phyloP scores from a whole-genome alignment of 2,888 invertebrate species.

The Drosophila mayaguana region DNA sequence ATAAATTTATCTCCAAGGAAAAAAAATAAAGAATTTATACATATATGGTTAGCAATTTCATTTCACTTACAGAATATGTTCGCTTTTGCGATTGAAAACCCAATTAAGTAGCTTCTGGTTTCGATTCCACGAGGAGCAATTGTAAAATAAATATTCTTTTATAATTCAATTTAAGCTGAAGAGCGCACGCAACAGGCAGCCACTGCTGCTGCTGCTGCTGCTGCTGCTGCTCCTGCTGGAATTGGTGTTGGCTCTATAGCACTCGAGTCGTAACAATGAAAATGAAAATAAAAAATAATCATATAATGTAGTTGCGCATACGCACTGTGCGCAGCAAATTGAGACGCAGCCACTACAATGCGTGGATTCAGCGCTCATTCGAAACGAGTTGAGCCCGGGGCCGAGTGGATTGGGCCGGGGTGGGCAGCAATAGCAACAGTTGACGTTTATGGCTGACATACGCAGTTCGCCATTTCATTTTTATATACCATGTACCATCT shows the following conservation, averaged over 20 bases:
- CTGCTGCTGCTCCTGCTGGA: slow-evolving; percentile 34
- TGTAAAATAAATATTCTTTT: slow-evolving; percentile 42
- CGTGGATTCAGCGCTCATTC: slow-evolving; percentile 26
- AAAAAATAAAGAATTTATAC: neutral
- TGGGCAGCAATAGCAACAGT: slow-evolving; percentile 55
- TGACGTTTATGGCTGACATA: slow-evolving; percentile 72
- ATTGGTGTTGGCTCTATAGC: slow-evolving; percentile 45
- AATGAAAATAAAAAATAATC: slow-evolving; percentile 74
- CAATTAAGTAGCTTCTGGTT: slow-evolving; percentile 18
- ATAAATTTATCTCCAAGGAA: too few species aligned
- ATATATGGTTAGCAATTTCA: neutral
- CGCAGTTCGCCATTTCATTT: slow-evolving; percentile 49
- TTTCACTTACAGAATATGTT: neutral
- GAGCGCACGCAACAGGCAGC: slow-evolving; percentile 64
- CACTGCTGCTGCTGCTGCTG: slow-evolving; percentile 13
- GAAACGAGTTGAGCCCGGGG: slow-evolving; percentile 40
- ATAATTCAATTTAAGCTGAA: slow-evolving; percentile 66
- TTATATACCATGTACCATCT: neutral
- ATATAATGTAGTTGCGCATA: slow-evolving; percentile 71
- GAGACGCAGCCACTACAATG: slow-evolving; percentile 48
- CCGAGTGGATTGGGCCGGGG: neutral
- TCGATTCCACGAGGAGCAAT: slow-evolving; percentile 37
- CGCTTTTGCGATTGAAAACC: neutral
- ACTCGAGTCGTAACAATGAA: slow-evolving; percentile 69
- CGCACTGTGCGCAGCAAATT: slow-evolving; percentile 64